A percentile compares a stretch with the other conserved stretches of the same genome.
Evolutionary conservation across 1,140 invertebrate species (phyloP).

Genomic region (Atta texana): DNA sequence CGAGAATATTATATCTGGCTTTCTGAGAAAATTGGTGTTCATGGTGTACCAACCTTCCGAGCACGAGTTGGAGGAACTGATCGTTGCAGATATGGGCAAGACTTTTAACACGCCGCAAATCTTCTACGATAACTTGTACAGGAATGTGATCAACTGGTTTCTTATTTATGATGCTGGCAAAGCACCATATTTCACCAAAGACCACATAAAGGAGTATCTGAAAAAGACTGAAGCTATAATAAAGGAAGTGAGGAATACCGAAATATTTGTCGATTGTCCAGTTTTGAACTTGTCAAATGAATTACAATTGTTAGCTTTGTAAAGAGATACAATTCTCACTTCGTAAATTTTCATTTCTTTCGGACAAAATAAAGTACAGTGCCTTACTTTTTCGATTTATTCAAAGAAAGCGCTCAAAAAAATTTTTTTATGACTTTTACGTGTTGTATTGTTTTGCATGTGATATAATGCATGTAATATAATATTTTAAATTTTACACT

Average conservation of each 20-base stretch:
- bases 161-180: not conserved
- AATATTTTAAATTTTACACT: not conserved
- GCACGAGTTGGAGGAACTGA: not conserved
- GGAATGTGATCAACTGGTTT: conserved; percentile 26
- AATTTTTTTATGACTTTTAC: not conserved
- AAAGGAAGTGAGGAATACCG: not conserved
- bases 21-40: conserved; percentile 40
- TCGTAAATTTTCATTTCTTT: not conserved
- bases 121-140: conserved; percentile 3
- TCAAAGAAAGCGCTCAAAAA: not conserved
- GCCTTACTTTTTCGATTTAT: not conserved
- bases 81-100: not conserved
- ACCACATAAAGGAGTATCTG: not conserved
- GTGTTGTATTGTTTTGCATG: not conserved
- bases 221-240: not conserved
- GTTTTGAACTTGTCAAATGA: not conserved
- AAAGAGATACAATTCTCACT: not conserved
- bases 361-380: not conserved
- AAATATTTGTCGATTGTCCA: not conserved
- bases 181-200: conserved; percentile 30
- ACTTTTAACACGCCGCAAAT: not conserved
- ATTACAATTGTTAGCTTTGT: not conserved
- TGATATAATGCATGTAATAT: not conserved
- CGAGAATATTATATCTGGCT: not conserved
- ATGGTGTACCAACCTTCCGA: conserved; percentile 10